These are phyloP conservation scores for Pseudoatta argentina DNA, from an alignment of 1,140 invertebrate genomes.

Conservation along the genomic window DNA sequence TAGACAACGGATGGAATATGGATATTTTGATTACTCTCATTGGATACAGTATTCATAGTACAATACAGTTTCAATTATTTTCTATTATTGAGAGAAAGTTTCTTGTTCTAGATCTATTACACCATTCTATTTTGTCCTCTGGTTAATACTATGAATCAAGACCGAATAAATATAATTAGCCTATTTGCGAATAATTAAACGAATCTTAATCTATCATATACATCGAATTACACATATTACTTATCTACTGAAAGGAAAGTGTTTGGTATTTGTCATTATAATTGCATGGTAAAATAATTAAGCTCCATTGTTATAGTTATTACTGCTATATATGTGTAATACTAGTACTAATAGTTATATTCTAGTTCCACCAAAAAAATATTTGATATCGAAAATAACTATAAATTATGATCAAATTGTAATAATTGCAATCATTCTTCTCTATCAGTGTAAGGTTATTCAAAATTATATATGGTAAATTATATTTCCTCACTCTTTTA, in stretches of 20 bases:
- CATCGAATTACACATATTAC: no score
- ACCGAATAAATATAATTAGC: neutral
- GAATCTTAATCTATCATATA: neutral
- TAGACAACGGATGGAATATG: neutral
- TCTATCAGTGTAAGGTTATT: neutral
- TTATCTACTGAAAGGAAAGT: no score
- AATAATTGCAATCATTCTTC: no score
- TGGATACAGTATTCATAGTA: neutral
- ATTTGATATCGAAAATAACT: no score
- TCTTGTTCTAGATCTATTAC: neutral
- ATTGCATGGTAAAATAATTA: no score
- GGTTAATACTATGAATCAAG: neutral
- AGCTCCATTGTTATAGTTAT: no score
- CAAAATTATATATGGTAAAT: neutral
- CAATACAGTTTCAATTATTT: neutral
- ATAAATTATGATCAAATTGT: no score
- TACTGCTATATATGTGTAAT: no score
- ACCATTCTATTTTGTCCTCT: neutral
- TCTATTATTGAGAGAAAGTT: neutral
- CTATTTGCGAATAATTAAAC: constrained; percentile 8
- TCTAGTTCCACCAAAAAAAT: no score
- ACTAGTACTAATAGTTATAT: no score
- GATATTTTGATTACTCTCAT: neutral
- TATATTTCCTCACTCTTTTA: neutral
- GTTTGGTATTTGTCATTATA: no score